Evolutionary conservation across 2,797 vertebrate genomes (phyloP), one percentile per base, ranked within the genome.

Genomic region (Poecilia velifera): DNA sequence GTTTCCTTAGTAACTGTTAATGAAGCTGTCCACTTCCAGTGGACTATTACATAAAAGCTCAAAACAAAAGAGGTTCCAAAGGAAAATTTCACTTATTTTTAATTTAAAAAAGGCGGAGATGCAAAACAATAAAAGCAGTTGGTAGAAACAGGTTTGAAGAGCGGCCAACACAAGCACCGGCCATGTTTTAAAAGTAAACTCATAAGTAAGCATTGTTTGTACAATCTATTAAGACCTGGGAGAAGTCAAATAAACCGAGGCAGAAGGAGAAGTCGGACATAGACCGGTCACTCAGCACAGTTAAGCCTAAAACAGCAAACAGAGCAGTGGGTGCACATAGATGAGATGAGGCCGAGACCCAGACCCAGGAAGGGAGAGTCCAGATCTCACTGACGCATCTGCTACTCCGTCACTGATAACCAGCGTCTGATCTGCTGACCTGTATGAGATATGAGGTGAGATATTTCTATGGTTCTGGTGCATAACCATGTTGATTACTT

Each of bases 201-300:
- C 77, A 81, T 83, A 87, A 84, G 86, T 87, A 90, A 88, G 83
- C 72, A 81, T 46, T 82, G 80, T 82, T 77, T 87, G 82, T 84
- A 84, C 84, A 89, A 87, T 87, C 78, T 82, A 73, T 87, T 92
- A 84, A 88, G 91, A 91, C 84, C 79, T 74, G 43, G 78, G 78
- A 87, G 68, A 91, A 92, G 84, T 92, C 72, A 93, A 94, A 94
- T 92, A 94, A 94, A 92, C 90, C 0, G 3, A 75, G 53, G 59
- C 53, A 28, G 74, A 82, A 76, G 47, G 73, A 89, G 84, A 76
- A 70, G 78, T 81, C 34, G 57, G 76, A 84, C 73, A 41, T 77
- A 47, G 86, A 78, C 45, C 76, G 39, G 25, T 76, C 78, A 82
- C 82, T 89, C 85, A 41, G 87, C 84, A 81, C 84, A 89, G 74